Conservation (phyloP, 2,797 vertebrate genomes). For the Rhabdomys pumilio region DNA sequence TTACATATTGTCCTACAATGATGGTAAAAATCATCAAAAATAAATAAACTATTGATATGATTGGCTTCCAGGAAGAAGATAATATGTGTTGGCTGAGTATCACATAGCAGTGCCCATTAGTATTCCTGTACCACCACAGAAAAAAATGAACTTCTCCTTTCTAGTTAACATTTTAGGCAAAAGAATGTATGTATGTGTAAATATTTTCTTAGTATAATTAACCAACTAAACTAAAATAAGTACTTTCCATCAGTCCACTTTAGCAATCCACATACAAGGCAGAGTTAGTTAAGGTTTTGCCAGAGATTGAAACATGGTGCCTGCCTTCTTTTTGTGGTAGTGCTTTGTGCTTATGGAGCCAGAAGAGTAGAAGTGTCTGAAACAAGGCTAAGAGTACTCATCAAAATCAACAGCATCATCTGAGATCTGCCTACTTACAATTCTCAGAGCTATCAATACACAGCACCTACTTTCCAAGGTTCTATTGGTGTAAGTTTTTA, state of each 20-base stretch:
- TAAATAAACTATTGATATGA: background rate
- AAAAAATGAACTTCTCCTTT: conserved; percentile 3
- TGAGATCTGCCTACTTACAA: background rate
- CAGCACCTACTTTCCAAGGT: background rate
- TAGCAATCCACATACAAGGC: conserved; percentile 15
- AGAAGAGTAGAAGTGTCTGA: background rate
- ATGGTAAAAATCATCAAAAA: background rate
- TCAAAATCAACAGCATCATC: background rate
- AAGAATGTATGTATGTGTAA: background rate
- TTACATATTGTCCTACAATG: background rate
- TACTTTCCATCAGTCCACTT: background rate
- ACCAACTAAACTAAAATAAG: background rate
- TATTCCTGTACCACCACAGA: background rate
- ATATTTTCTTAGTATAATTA: conserved; percentile 2
- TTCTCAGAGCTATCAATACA: background rate
- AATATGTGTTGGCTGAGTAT: background rate
- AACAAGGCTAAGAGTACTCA: background rate
- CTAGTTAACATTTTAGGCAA: conserved; percentile 42
- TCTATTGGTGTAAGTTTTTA: background rate
- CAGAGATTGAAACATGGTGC: background rate
- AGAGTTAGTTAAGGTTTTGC: background rate
- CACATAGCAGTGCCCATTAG: background rate
- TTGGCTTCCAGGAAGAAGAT: background rate
- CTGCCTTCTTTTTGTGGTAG: background rate
- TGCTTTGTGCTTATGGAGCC: background rate